phyloP scores from a whole-genome alignment of 2,888 invertebrate species.

The Drosophila formosana region DNA sequence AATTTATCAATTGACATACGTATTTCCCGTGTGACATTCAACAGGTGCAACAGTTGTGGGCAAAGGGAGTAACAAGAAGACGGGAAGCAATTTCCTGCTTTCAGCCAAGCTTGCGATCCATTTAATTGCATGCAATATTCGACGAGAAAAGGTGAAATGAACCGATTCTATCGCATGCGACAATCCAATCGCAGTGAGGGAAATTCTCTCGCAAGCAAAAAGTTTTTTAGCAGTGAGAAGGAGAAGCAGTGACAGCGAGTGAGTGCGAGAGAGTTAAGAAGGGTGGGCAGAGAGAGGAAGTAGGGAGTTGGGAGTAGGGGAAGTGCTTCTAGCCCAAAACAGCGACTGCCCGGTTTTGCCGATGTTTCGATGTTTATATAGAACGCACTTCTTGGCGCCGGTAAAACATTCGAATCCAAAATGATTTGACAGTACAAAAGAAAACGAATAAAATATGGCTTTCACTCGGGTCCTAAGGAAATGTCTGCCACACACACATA shows the following conservation, averaged over 20 bases:
- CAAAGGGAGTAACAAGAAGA: neutral
- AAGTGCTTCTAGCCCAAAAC: conserved; percentile 18
- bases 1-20: neutral
- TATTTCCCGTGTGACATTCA: neutral
- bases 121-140: neutral
- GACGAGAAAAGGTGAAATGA: neutral
- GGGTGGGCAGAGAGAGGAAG: neutral
- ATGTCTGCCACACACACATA: conserved; percentile 12
- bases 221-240: conserved; percentile 22
- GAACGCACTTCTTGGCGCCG: conserved; percentile 52
- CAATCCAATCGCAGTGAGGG: conserved; percentile 26
- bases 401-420: conserved; percentile 48
- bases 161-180: conserved; percentile 40
- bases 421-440: conserved; percentile 26
- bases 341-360: conserved; percentile 19
- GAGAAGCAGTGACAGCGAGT: neutral
- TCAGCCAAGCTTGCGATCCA: neutral
- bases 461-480: conserved; percentile 17
- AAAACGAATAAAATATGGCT: conserved; percentile 9
- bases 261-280: neutral
- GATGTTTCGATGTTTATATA: conserved; percentile 37
- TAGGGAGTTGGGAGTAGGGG: conserved; percentile 7
- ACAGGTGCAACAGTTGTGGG: neutral
- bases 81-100: neutral
- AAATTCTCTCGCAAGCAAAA: conserved; percentile 42